Evolutionary conservation across 1,140 invertebrate genomes (phyloP), one percentile per base, ranked within the genome.

Genomic region (Chionoecetes opilio): DNA sequence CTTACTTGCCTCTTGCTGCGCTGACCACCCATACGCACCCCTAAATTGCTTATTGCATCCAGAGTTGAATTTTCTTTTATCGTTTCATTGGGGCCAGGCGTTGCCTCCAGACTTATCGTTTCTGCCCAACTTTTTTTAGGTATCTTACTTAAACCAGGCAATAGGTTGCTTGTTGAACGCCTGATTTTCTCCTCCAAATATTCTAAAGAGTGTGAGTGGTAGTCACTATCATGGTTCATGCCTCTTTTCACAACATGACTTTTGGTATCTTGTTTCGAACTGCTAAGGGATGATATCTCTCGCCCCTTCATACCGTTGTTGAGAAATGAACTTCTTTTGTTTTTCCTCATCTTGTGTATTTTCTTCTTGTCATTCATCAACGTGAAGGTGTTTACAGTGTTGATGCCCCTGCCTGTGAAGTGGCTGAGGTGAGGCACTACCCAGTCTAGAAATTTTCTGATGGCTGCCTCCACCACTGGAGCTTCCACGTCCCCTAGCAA

Each of bases 401-500:
- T 63, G 34, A 32, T 63, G 32, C 34, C 38, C 0, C 37, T 93
- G 17, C 92, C 37, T 26, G 37, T 86, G n/a, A 86, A 32, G 34
- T 93, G 84, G 31, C 82, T 26, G 26, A 92, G 82, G 46, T 95
- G 92, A 17, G 94, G 91, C 41, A 95, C 21, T 3, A 88, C 90
- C 90, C 94, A 92, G 32, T 85, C 41, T 32, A 95, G 26, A n/a
- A 95, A 92, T 21, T 37, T 95, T 32, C 82, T 38, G 9, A 95
- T 46, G 21, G 90, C 85, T 29, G 32, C 35, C 34, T 92, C 82
- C 26, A 92, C n/a, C 21, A 91, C n/a, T 26, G 89, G 89, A 0
- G 32, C 75, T 5, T 37, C 84, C 11, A 95, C 5, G 38, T 92
- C 21, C 3, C 90, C 84, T 0, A 92, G 46, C 3, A 95, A n/a